Percentiles rank a stretch among this genome's conserved stretches.
phyloP scores from a whole-genome alignment of 1,140 invertebrate genomes.

The Oedothorax gibbosus region DNA sequence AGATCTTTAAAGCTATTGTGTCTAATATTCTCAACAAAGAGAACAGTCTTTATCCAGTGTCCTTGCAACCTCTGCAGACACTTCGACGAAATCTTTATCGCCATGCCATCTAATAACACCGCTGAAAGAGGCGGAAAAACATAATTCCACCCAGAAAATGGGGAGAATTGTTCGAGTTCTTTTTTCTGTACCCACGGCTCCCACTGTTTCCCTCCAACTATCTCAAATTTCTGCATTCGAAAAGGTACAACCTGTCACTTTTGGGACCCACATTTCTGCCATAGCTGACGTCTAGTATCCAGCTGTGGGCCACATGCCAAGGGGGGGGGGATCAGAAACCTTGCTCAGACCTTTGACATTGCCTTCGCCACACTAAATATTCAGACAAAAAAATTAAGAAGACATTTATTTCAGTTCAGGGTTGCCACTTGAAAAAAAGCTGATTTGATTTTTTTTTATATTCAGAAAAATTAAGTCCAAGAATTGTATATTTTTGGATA shows the following conservation, averaged over 20 bases:
- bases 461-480: too few relatives aligned
- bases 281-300: slow-evolving; percentile 21
- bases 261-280: slow-evolving; percentile 1
- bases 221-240: background rate
- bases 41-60: too few relatives aligned
- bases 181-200: background rate
- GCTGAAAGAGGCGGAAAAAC: background rate
- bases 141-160: slow-evolving; percentile 10
- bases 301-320: slow-evolving; percentile 42
- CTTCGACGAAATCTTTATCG: background rate
- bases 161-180: slow-evolving; percentile 17
- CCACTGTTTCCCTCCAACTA: slow-evolving; percentile 1
- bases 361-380: too few relatives aligned
- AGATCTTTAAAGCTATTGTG: too few relatives aligned
- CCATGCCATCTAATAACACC: background rate
- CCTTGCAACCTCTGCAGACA: too few relatives aligned
- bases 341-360: slow-evolving; percentile 13
- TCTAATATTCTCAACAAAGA: too few relatives aligned
- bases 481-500: too few relatives aligned
- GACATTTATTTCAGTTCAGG: too few relatives aligned
- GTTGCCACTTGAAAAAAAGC: too few relatives aligned
- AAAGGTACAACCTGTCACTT: slow-evolving; percentile 25
- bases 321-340: slow-evolving; percentile 31
- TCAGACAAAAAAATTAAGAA: too few relatives aligned
- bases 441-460: too few relatives aligned